A percentile compares a stretch with the other conserved stretches of the same genome.
Conservation (phyloP, 2,888 invertebrate genomes). For the Cartodere bifasciata region DNA sequence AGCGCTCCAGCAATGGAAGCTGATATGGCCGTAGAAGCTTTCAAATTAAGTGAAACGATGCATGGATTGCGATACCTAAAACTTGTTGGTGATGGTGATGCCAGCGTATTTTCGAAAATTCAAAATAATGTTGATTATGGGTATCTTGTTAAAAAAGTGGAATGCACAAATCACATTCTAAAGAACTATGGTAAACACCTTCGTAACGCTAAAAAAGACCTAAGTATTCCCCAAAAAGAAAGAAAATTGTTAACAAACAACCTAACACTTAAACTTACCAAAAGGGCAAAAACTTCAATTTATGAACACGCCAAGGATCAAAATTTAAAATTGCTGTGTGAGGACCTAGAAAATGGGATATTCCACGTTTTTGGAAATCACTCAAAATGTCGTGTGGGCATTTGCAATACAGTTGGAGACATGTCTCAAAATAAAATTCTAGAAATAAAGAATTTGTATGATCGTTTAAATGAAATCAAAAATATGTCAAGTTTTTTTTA, state of each 20-base stretch:
- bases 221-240: slow-evolving; percentile 5
- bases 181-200: slow-evolving; percentile 17
- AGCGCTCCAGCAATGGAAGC: slow-evolving; percentile 14
- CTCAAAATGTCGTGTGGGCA: not conserved
- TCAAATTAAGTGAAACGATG: slow-evolving; percentile 10
- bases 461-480: too few species aligned
- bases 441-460: too few species aligned
- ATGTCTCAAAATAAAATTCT: too few species aligned
- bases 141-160: too few species aligned
- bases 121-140: slow-evolving; percentile 11
- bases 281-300: slow-evolving; percentile 8
- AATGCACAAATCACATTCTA: slow-evolving; percentile 14
- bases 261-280: slow-evolving; percentile 4
- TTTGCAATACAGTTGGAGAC: too few species aligned
- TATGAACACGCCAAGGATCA: slow-evolving; percentile 11
- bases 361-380: slow-evolving; percentile 5
- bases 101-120: slow-evolving; percentile 13
- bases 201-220: slow-evolving; percentile 12
- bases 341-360: not conserved
- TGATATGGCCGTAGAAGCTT: slow-evolving; percentile 15
- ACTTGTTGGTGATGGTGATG: slow-evolving; percentile 15
- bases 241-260: slow-evolving; percentile 7
- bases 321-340: slow-evolving; percentile 1
- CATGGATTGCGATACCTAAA: slow-evolving; percentile 13
- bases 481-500: too few species aligned